Evolutionary conservation across 2,113 vertebrate species (phyloP).

Genomic region (Pao palembangensis): DNA sequence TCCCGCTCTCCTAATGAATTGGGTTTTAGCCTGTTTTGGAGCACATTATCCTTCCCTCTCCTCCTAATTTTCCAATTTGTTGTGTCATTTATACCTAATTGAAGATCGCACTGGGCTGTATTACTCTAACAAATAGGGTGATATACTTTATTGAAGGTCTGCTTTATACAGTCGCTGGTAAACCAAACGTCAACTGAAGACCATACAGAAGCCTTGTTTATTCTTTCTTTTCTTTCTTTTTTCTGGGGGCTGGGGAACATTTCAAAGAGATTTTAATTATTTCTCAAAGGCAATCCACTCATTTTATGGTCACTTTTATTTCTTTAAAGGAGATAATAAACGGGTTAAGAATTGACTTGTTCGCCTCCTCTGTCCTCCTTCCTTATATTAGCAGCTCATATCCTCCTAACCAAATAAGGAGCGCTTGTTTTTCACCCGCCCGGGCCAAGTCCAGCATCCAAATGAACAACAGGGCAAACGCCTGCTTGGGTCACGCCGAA

Average conservation of each 20-base stretch:
- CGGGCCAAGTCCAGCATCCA: conserved; percentile 16
- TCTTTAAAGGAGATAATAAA: conserved; percentile 57
- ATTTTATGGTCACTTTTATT: conserved; percentile 53
- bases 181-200: conserved; percentile 70
- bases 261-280: conserved; percentile 67
- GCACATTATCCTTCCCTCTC: conserved; percentile 77
- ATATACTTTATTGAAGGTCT: conserved; percentile 74
- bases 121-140: conserved; percentile 76
- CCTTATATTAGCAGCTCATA: conserved; percentile 53
- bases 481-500: background rate
- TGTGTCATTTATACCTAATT: conserved; percentile 80
- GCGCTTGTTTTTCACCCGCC: conserved; percentile 38
- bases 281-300: conserved; percentile 67
- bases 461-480: conserved; percentile 15
- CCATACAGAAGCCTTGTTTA: conserved; percentile 41
- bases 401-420: conserved; percentile 39
- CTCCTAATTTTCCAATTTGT: conserved; percentile 82
- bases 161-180: conserved; percentile 57
- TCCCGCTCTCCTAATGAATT: conserved; percentile 75
- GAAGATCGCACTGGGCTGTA: conserved; percentile 71
- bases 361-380: conserved; percentile 27
- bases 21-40: conserved; percentile 77
- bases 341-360: conserved; percentile 57
- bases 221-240: conserved; percentile 36
- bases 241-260: conserved; percentile 36